Evolutionary conservation across 2,888 invertebrate genomes (phyloP), one percentile per base, ranked within the genome.

Genomic region (Ophonus ardosiacus): DNA sequence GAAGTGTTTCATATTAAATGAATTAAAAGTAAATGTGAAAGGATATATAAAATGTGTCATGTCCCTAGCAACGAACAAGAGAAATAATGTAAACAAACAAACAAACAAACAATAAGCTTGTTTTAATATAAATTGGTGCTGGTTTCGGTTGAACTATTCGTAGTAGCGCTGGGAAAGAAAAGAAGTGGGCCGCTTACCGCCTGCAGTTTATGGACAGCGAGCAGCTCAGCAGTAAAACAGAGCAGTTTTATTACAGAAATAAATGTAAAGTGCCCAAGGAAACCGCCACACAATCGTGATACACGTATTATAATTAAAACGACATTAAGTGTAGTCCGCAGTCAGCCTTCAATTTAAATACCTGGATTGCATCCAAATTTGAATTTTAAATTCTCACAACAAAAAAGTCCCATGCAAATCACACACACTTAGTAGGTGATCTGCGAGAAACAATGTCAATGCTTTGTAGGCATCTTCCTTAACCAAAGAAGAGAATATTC

Each of bases 361-460:
- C 78, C 78, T 84, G 78, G 78, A 84, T 78, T 84, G 84, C 84
- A 84, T 84, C 78, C 63, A 84, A 84, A 84, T 84, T 84, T 84
- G 65, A 84, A 84, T 84, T 84, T 78, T 56, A 84, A 84, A 84
- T 84, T 78, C 61, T n/a, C 63, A 51, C 15, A 63, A 78, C 74
- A 83, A 74, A 83, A 59, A 68, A 83, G 61, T 17, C 17, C 18
- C 74, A 57, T 81, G 65, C 82, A 82, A 71, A 82, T 82, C 13
- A 38, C 68, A 71, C 68, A 71, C 79, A 79, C 79, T 79, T 79
- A 79, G 61, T 79, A 79, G 79, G 79, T 79, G 79, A 61, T 79
- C 38, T 57, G 59, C 40, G 38, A 56, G 59, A 79, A 57, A 79
- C 79, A 79, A 79, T 79, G 71, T 43, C 79, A 79, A 38, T 40